Percentiles rank a stretch among this genome's conserved stretches.
phyloP scores from a whole-genome alignment of 1,140 invertebrate species.

The Zaprionus nigranus region DNA sequence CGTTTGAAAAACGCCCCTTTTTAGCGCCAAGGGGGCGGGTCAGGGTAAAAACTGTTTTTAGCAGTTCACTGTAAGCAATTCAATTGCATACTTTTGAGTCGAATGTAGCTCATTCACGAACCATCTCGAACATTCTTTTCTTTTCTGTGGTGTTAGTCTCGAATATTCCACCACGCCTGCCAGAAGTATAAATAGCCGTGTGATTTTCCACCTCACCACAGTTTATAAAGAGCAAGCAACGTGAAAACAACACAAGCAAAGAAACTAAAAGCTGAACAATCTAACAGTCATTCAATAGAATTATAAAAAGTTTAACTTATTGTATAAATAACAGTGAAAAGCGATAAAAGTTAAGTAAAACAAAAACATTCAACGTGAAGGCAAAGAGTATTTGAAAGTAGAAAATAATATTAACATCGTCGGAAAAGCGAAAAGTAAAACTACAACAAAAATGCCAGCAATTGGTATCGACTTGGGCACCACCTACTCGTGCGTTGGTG shows the following conservation, averaged over 20 bases:
- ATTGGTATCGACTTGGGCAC: constrained; percentile 92
- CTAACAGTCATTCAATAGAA: neutral
- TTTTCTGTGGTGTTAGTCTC: constrained; percentile 27
- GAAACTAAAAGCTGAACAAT: constrained; percentile 18
- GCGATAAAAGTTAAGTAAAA: neutral
- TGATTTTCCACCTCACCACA: constrained; percentile 36
- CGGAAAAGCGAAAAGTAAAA: neutral
- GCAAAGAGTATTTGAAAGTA: neutral
- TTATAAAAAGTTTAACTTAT: constrained; percentile 13
- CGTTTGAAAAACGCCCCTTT: too few relatives aligned
- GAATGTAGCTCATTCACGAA: neutral
- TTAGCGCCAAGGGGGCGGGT: too few relatives aligned
- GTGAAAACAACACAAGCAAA: constrained; percentile 38
- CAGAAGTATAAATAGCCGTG: constrained; percentile 55
- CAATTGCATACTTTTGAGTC: too few relatives aligned
- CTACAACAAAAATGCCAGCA: constrained; percentile 85
- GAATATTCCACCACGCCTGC: constrained; percentile 44
- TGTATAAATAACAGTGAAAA: neutral
- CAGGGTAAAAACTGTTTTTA: too few relatives aligned
- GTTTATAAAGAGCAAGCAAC: constrained; percentile 36
- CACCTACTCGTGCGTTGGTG: constrained; percentile 92
- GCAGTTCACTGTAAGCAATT: too few relatives aligned
- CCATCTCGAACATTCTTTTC: constrained; percentile 22
- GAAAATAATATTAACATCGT: constrained; percentile 26
- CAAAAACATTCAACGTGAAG: neutral